A percentile compares a stretch with the other conserved stretches of the same genome.
Evolutionary conservation across 1,140 invertebrate species (phyloP).

Genomic region (Dolichoris vasculosae): DNA sequence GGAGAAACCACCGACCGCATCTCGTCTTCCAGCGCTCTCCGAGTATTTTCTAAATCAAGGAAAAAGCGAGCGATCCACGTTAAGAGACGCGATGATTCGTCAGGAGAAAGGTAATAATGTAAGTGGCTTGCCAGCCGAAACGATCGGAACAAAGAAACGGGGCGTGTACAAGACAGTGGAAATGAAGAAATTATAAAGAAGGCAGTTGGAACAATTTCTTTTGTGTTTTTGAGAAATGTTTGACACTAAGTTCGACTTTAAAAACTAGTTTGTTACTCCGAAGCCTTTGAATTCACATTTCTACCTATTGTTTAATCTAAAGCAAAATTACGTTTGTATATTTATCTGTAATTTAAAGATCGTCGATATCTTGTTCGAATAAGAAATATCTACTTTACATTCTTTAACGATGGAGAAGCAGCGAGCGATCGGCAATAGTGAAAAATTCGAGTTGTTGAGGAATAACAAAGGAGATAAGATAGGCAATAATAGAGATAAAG

Average conservation of each 20-base stretch:
- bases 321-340: neutral
- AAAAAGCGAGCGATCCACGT: neutral
- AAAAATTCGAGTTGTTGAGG: neutral
- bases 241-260: too few species aligned
- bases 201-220: neutral
- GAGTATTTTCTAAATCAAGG: neutral
- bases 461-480: slow-evolving; percentile 25
- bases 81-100: neutral
- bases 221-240: neutral
- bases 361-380: neutral
- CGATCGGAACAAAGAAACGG: neutral
- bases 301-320: neutral
- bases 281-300: too few species aligned
- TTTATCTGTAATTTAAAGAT: neutral
- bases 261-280: too few species aligned
- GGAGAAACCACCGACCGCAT: neutral
- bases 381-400: neutral
- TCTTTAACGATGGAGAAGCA: neutral
- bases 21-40: neutral
- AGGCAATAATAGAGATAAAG: slow-evolving; percentile 6
- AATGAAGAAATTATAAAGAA: neutral
- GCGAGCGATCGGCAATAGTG: neutral
- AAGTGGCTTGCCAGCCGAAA: neutral
- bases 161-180: neutral
- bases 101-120: neutral